These are phyloP conservation scores for Pelodytes ibericus DNA, from an alignment of 2,797 vertebrate species.

Conservation along the genomic window DNA sequence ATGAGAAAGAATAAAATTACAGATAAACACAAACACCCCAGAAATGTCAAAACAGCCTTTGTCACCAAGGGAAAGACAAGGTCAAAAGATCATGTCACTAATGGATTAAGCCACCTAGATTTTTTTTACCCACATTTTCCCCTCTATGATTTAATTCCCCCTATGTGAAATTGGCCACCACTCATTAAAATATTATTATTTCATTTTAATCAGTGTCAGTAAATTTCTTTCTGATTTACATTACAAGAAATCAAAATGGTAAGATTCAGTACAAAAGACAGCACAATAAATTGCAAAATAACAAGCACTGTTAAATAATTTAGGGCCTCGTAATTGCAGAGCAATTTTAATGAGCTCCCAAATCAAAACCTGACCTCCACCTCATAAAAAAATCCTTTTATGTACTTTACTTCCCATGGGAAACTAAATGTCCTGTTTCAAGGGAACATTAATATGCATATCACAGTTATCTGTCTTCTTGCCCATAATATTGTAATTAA, in stretches of 20 bases:
- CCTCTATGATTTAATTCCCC: too few relatives aligned
- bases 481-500: conserved; percentile 24
- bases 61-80: too few relatives aligned
- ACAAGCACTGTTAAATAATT: conserved; percentile 38
- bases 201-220: background rate
- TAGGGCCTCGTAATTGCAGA: conserved; percentile 34
- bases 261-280: background rate
- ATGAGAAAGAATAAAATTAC: too few relatives aligned
- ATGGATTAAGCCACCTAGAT: too few relatives aligned
- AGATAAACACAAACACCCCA: too few relatives aligned
- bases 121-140: too few relatives aligned
- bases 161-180: background rate
- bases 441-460: conserved; percentile 26
- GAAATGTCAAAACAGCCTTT: too few relatives aligned
- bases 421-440: conserved; percentile 38
- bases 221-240: background rate
- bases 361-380: conserved; percentile 39
- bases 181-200: background rate
- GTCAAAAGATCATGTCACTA: too few relatives aligned
- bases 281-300: conserved; percentile 21
- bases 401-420: conserved; percentile 18
- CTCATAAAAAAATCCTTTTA: conserved; percentile 33
- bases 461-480: conserved; percentile 27
- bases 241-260: background rate
- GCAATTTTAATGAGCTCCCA: conserved; percentile 37